These are phyloP conservation scores for Prenolepis imparis DNA, from an alignment of 2,888 invertebrate genomes.

Conservation along the genomic window DNA sequence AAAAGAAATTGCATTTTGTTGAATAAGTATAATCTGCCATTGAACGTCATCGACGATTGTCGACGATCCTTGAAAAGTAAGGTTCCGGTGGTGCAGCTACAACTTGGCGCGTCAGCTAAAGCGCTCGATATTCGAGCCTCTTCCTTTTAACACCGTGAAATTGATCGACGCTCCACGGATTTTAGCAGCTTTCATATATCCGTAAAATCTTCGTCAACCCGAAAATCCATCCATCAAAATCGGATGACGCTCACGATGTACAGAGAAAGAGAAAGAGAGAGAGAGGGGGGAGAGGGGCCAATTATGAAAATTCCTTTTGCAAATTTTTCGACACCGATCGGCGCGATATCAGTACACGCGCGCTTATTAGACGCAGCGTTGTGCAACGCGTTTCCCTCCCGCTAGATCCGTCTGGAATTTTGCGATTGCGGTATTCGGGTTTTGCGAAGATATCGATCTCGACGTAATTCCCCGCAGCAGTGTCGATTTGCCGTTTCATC, in stretches of 20 bases:
- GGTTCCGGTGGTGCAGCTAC: slow-evolving; percentile 29
- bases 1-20: slow-evolving; percentile 5
- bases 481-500: slow-evolving; percentile 65
- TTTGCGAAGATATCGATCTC: slow-evolving; percentile 52
- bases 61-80: slow-evolving; percentile 29
- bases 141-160: slow-evolving; percentile 64
- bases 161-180: slow-evolving; percentile 65
- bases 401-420: slow-evolving; percentile 18
- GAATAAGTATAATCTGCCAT: not conserved
- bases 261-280: not conserved
- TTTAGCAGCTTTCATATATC: slow-evolving; percentile 54
- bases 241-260: slow-evolving; percentile 45
- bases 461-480: slow-evolving; percentile 47
- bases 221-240: slow-evolving; percentile 70
- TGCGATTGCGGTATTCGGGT: slow-evolving; percentile 23
- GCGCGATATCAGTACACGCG: not conserved
- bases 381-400: slow-evolving; percentile 17
- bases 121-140: slow-evolving; percentile 51
- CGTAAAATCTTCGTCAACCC: slow-evolving; percentile 58
- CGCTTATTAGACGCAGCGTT: slow-evolving; percentile 11
- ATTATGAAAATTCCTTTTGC: slow-evolving; percentile 55
- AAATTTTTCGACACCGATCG: slow-evolving; percentile 32
- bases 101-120: slow-evolving; percentile 44
- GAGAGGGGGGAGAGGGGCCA: not conserved
- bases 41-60: slow-evolving; percentile 8